Evolutionary conservation across 2,888 invertebrate species (phyloP).

Genomic region (Synanthedon vespiformis): DNA sequence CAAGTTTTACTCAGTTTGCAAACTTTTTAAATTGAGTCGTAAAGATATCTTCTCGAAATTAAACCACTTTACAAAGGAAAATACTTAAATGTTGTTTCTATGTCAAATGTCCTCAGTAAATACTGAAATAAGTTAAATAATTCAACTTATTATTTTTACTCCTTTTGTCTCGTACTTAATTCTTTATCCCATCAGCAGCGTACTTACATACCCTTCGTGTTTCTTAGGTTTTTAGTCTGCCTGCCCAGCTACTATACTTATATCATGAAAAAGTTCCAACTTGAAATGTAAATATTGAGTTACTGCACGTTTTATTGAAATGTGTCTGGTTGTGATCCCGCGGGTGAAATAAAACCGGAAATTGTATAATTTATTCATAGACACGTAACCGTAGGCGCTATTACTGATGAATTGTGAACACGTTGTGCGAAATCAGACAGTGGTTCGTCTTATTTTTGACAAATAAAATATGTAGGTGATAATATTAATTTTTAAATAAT

Average conservation of each 20-base stretch:
- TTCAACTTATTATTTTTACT: no score
- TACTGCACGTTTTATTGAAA: slow-evolving; percentile 26
- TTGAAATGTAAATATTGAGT: background rate
- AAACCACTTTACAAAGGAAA: background rate
- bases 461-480: no score
- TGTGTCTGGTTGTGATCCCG: slow-evolving; percentile 23
- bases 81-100: no score
- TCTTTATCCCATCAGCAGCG: no score
- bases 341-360: slow-evolving; percentile 39
- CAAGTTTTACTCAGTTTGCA: slow-evolving; percentile 4
- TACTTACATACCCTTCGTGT: no score
- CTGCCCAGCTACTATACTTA: no score
- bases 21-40: slow-evolving; percentile 6
- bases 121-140: no score
- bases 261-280: no score
- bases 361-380: slow-evolving; percentile 54
- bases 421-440: background rate
- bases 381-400: slow-evolving; percentile 25
- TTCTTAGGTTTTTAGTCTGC: no score
- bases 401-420: slow-evolving; percentile 1
- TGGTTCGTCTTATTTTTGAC: background rate
- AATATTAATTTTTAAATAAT: no score
- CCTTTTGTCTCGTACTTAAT: no score
- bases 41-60: background rate
- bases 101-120: no score